Conservation (phyloP, 2,888 invertebrate genomes). For the Laspeyria flexula region DNA sequence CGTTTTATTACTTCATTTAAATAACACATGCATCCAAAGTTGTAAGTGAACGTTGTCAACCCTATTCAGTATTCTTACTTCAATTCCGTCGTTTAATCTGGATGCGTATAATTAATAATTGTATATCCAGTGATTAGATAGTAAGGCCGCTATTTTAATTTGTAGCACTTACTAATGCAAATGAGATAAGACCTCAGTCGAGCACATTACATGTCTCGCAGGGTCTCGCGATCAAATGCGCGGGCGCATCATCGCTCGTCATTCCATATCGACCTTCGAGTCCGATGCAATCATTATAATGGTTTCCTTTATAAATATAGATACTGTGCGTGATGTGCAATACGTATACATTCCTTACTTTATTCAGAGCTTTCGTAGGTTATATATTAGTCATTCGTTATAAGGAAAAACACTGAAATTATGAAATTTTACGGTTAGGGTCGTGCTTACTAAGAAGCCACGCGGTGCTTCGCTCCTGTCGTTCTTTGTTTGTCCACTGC, state of each 20-base stretch:
- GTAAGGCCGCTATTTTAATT: constrained; percentile 64
- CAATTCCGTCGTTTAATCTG: constrained; percentile 3
- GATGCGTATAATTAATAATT: constrained; percentile 14
- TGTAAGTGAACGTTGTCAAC: too few species aligned
- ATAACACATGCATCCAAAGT: too few species aligned
- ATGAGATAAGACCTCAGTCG: constrained; percentile 56
- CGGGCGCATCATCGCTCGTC: constrained; percentile 36
- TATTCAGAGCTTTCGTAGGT: too few species aligned
- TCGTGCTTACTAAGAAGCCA: too few species aligned
- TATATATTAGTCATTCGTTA: too few species aligned
- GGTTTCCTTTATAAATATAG: background rate
- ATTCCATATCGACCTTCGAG: constrained; percentile 42
- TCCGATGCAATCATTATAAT: constrained; percentile 7
- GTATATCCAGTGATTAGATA: constrained; percentile 47
- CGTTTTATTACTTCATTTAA: too few species aligned
- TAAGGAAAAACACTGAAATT: too few species aligned
- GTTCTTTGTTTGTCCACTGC: too few species aligned
- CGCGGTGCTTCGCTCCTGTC: too few species aligned
- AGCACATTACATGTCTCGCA: constrained; percentile 41
- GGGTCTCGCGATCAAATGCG: constrained; percentile 47
- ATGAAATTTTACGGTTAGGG: too few species aligned
- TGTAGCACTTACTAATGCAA: constrained; percentile 60
- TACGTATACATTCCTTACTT: background rate
- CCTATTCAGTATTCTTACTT: too few species aligned
- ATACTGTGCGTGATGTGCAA: background rate